phyloP scores from a whole-genome alignment of 2,888 invertebrate genomes.

The Elmis aenea region DNA sequence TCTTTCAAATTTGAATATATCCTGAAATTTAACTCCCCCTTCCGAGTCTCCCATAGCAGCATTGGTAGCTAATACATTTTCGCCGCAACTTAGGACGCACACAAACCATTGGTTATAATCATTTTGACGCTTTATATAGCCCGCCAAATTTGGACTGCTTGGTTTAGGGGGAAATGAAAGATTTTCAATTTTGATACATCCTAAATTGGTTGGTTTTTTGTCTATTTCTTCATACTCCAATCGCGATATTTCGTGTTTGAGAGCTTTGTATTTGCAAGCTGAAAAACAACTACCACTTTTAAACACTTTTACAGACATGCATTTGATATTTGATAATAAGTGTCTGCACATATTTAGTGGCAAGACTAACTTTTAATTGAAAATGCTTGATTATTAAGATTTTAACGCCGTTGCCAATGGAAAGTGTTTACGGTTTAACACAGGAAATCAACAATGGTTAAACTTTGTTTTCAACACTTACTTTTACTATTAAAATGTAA shows the following conservation, averaged over 20 bases:
- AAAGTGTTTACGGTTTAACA: too few species aligned
- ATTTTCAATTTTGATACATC: background rate
- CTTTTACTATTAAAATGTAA: too few species aligned
- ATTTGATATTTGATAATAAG: too few species aligned
- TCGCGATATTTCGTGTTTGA: conserved; percentile 22
- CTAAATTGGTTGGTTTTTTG: background rate
- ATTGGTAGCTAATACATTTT: conserved; percentile 33
- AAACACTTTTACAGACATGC: conserved; percentile 1
- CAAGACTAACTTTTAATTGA: too few species aligned
- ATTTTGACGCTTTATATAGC: conserved; percentile 2
- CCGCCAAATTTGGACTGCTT: too few species aligned
- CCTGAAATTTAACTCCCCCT: conserved; percentile 31
- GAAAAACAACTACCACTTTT: too few species aligned
- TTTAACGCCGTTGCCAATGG: too few species aligned
- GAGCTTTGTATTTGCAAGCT: conserved; percentile 25
- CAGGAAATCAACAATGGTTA: too few species aligned
- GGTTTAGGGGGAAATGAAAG: background rate
- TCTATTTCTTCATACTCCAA: conserved; percentile 12
- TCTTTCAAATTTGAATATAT: conserved; percentile 34
- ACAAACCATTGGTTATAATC: conserved; percentile 38
- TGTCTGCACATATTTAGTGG: too few species aligned
- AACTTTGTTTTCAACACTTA: too few species aligned
- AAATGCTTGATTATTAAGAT: too few species aligned
- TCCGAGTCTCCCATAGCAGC: conserved; percentile 28
- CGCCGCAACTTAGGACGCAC: conserved; percentile 33